Conservation (phyloP, 2,113 vertebrate genomes). For the Eubucco bourcierii region DNA sequence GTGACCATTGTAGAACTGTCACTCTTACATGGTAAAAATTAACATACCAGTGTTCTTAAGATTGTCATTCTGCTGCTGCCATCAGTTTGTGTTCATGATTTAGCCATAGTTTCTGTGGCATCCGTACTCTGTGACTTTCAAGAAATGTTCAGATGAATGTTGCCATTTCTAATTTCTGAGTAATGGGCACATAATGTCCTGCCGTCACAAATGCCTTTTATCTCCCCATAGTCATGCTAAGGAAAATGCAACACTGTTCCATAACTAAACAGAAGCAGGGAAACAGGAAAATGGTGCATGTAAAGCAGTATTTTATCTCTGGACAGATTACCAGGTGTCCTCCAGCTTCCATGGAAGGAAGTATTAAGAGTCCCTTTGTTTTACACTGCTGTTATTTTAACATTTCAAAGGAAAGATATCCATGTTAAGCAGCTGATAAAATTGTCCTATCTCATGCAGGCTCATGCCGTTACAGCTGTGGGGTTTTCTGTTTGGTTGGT, state of each 20-base stretch:
- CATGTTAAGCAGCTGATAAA: neutral
- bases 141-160: neutral
- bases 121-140: neutral
- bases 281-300: neutral
- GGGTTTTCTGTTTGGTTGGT: too few relatives aligned
- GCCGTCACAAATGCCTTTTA: neutral
- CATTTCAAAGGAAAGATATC: neutral
- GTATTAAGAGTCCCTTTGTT: neutral
- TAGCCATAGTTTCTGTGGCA: neutral
- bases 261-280: neutral
- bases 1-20: neutral
- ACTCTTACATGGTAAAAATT: neutral
- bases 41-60: fast-evolving
- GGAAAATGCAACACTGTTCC: neutral
- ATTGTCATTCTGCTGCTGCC: neutral
- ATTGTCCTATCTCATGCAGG: neutral
- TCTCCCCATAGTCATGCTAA: neutral
- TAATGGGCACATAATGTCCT: neutral
- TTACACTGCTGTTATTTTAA: neutral
- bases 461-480: neutral
- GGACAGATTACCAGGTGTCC: neutral
- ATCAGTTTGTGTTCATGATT: neutral
- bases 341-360: neutral
- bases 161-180: neutral
- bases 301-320: neutral